Evolutionary conservation across 2,113 vertebrate species (phyloP), one percentile per base, ranked within the genome.

Genomic region (Chascanopsetta lugubris): DNA sequence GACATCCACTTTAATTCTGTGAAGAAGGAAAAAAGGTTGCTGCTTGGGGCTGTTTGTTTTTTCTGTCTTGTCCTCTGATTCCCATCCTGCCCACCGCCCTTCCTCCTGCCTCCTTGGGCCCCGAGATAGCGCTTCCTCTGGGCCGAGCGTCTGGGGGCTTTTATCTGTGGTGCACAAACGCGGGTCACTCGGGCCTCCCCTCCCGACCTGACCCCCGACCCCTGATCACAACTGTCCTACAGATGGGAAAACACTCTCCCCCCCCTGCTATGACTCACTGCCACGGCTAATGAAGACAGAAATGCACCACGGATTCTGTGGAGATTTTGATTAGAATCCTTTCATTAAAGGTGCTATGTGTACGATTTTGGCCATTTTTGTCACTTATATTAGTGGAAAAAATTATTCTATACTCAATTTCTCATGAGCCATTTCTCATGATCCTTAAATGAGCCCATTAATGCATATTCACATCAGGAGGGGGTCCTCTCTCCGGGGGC

Each of bases 1-100:
- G 91, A 91, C 87, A 81, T 89, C 79, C 82, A 82, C 77, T 89
- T 84, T 87, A 81, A 90, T 83, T 72, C 84, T 77, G 51, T 82
- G 61, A 84, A 76, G 67, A 86, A 58, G 62, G 74, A n/a, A n/a
- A n/a, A 70, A 85, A 81, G 69, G 80, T 77, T 63, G 59, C 72
- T 63, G 67, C 51, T 58, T 32, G 58, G 56, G 49, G 64, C 58
- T 78, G 78, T 87, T 88, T 88, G 74, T 84, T 90, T 84, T 85
- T 77, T 78, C 59, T 83, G 60, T 70, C 75, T 78, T 69, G 67
- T 83, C 82, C 63, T 54, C 67, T 36, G n/a, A 53, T 79, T 75
- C 60, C 73, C 66, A 72, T 83, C 70, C 73, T 72, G 77, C 60
- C 38, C 18, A 5, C 34, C 2, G 15, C 61, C 69, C 64, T 54